Percentiles rank a stretch among this genome's conserved stretches.
Evolutionary conservation across 1,140 invertebrate species (phyloP).

Genomic region (Gonioctena quinquepunctata): DNA sequence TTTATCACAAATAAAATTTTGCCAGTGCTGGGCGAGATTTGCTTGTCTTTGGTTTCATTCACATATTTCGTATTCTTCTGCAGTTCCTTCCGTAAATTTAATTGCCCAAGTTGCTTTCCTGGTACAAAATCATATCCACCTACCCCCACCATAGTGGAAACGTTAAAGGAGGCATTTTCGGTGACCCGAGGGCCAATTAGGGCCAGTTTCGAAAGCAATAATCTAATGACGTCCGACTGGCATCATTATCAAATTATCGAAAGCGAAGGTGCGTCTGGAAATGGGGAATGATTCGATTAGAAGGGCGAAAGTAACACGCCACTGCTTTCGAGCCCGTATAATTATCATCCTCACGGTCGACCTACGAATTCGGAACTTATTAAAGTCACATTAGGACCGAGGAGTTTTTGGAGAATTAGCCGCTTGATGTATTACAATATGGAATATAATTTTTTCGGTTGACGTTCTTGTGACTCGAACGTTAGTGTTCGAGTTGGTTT

Average conservation of each 20-base stretch:
- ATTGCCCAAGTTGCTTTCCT: too few species aligned
- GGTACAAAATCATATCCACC: too few species aligned
- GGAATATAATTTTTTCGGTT: neutral
- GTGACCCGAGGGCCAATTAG: neutral
- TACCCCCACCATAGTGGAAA: too few species aligned
- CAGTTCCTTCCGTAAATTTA: too few species aligned
- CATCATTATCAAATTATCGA: neutral
- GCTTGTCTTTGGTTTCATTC: too few species aligned
- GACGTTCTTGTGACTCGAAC: too few species aligned
- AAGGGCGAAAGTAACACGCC: slow-evolving; percentile 1
- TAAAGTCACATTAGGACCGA: slow-evolving; percentile 1
- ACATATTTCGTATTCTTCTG: too few species aligned
- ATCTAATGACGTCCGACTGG: neutral
- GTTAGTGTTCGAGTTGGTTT: too few species aligned
- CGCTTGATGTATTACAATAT: neutral
- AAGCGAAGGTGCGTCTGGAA: slow-evolving; percentile 6
- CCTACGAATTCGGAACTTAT: neutral
- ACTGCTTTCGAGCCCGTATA: neutral
- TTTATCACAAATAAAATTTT: too few species aligned
- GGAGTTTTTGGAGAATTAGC: neutral
- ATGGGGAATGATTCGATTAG: slow-evolving; percentile 1
- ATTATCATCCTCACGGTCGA: neutral
- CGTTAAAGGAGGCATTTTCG: too few species aligned
- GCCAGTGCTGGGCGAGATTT: too few species aligned
- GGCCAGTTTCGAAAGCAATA: neutral